Conservation (phyloP, 2,113 vertebrate genomes). For the Erythrocebus patas region DNA sequence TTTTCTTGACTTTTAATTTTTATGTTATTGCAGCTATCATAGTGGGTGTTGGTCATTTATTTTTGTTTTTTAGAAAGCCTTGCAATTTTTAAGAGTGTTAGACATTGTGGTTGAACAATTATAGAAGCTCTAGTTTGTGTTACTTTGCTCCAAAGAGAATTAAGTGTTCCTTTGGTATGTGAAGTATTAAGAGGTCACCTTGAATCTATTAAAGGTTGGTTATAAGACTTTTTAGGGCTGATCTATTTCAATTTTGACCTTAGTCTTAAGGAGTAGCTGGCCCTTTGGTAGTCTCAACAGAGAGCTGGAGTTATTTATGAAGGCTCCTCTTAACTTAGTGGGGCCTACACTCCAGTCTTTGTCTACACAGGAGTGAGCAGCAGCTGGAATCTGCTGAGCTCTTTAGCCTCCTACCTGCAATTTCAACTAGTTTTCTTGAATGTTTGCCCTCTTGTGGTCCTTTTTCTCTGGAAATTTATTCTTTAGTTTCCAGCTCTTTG, state of each 20-base stretch:
- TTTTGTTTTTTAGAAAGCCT: not conserved
- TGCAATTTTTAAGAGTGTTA: not conserved
- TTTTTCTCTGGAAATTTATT: not conserved
- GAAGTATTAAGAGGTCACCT: not conserved
- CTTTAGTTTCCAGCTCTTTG: not conserved
- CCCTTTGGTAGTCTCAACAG: not conserved
- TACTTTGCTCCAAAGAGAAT: not conserved
- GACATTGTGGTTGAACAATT: not conserved
- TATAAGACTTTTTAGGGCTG: not conserved
- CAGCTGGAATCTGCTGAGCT: not conserved
- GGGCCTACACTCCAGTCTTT: not conserved
- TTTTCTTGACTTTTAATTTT: not conserved
- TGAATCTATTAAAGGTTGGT: not conserved
- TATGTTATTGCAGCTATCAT: not conserved
- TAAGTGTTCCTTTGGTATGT: not conserved
- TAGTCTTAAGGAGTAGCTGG: not conserved
- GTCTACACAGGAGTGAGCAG: not conserved
- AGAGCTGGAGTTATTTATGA: not conserved
- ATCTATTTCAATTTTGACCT: not conserved
- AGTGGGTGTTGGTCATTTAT: not conserved
- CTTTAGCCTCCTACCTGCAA: not conserved
- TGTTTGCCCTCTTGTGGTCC: not conserved
- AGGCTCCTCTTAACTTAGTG: not conserved
- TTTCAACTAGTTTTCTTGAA: not conserved
- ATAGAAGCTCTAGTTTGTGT: not conserved